Conservation (phyloP, 1,140 invertebrate genomes). For the Apis mellifera region Amel_HAv3.1 CM009931.2:6129001-6129500, state of each 20-base stretch:
- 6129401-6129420: too few species aligned
- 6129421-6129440: too few species aligned
- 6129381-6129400: too few species aligned
- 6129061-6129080: conserved; percentile 73
- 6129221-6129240: conserved; percentile 60
- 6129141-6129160: too few species aligned
- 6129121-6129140: background rate
- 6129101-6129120: conserved; percentile 63
- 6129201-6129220: conserved; percentile 56
- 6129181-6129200: conserved; percentile 63
- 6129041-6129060: conserved; percentile 77
- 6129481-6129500: too few species aligned
- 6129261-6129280: background rate
- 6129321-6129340: too few species aligned
- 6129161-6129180: conserved; percentile 65
- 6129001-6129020: conserved; percentile 1
- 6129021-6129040: conserved; percentile 75
- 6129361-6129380: too few species aligned
- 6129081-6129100: conserved; percentile 76
- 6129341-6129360: too few species aligned
- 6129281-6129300: too few species aligned
- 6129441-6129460: too few species aligned
- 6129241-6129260: background rate
- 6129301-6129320: too few species aligned
- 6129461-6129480: too few species aligned